These are phyloP conservation scores for Actias luna DNA, from an alignment of 2,888 invertebrate genomes.

Conservation along the genomic window DNA sequence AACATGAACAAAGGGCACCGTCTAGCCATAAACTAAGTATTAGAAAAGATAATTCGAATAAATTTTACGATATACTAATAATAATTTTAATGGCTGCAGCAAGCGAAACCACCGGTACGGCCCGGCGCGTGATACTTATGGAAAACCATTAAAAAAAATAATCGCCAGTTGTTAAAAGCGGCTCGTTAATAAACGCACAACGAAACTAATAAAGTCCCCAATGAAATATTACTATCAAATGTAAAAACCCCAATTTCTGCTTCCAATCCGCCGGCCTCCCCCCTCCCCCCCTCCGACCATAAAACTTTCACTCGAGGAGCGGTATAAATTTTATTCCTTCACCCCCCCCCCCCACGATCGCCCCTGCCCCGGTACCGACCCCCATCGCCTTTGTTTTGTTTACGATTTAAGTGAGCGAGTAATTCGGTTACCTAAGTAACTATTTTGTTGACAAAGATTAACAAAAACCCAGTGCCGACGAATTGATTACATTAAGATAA, in stretches of 20 bases:
- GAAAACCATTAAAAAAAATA: constrained; percentile 9
- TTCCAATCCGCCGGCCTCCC: no score
- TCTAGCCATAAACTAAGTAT: no score
- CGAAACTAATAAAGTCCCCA: constrained; percentile 66
- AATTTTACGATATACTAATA: no score
- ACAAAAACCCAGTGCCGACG: constrained; percentile 12
- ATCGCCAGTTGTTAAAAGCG: constrained; percentile 11
- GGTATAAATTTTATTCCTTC: constrained; percentile 65
- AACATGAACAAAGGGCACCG: no score
- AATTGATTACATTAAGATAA: constrained; percentile 18
- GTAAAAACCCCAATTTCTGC: constrained; percentile 59
- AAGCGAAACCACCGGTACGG: background rate
- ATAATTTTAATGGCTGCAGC: background rate
- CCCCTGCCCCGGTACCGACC: constrained; percentile 21
- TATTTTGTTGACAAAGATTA: constrained; percentile 33
- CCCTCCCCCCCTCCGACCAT: constrained; percentile 48
- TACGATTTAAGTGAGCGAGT: constrained; percentile 48
- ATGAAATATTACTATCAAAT: constrained; percentile 68
- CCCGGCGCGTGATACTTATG: background rate
- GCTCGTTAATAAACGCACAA: constrained; percentile 59
- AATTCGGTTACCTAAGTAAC: constrained; percentile 59
- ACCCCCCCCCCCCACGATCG: constrained; percentile 35
- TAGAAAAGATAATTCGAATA: no score
- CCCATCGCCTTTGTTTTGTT: constrained; percentile 51
- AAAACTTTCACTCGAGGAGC: constrained; percentile 67